Base-by-base conservation (phyloP, 2,797 vertebrate genomes). In the Lithobates pipiens region DNA sequence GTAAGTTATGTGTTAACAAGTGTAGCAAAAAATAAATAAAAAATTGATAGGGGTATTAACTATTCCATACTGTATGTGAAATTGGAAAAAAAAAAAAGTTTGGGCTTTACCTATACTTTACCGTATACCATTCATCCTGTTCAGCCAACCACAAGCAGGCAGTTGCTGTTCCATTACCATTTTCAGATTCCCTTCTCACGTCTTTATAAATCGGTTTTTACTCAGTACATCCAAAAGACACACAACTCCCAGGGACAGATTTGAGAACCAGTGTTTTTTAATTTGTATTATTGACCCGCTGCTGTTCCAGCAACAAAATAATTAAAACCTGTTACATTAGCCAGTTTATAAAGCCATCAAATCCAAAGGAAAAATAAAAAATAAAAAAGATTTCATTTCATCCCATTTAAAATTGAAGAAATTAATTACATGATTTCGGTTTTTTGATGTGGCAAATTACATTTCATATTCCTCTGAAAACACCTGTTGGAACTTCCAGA, bases 231-330 rank as follows among this genome's bases (percentile, higher is more conserved):
- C 50, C 54, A 61, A 18, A 61, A 61, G 54, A 61, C 50, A 54
- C 42, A 54, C 42, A 23, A 34, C 25, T 70, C 23, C 77, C 2
- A 27, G 77, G 23, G 25, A 70, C 67, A 80, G 69, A 71, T 69
- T 71, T 71, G 67, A 68, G 32, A 61, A 39, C 46, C 79, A 10
- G 79, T 25, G 8, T 25, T 61, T 25, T 61, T 72, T 81, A 81
- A 72, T 72, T 81, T 81, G 50, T 81, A 81, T 72, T 81, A 81
- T 81, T 81, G 79, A 81, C 79, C 79, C 32, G 67, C 72, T 68
- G 36, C 23, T 71, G 79, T 69, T 81, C 44, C 16, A 61, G 79
- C 50, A 61, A 57, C 79, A 72, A 72, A 81, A 81, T 81, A 81
- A 81, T 81, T 81, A 81, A 72, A 72, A 57, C 39, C 69, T 18